Conservation (phyloP, 2,797 vertebrate genomes). For the Apogon talboti region DNA sequence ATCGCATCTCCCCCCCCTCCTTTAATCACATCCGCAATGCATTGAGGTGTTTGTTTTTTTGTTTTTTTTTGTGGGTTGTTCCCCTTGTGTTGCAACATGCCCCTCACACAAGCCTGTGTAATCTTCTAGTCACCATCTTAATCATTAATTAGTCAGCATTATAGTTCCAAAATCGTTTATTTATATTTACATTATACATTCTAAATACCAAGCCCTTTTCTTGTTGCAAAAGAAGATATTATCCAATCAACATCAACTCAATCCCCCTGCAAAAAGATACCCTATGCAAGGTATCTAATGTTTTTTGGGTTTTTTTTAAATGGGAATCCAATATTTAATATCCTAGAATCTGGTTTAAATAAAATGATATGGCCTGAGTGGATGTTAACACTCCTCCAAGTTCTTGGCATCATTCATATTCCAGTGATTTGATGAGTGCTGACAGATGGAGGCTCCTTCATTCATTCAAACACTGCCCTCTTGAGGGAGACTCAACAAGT, state of each 20-base stretch:
- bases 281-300: constrained; percentile 8
- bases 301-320: constrained; percentile 12
- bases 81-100: neutral
- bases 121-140: constrained; percentile 10
- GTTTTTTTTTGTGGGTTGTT: constrained; percentile 10
- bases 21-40: constrained; percentile 35
- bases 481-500: constrained; percentile 76
- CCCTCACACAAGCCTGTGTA: constrained; percentile 5
- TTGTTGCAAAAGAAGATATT: no score
- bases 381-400: constrained; percentile 2
- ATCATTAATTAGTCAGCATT: constrained; percentile 16
- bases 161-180: no score
- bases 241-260: neutral
- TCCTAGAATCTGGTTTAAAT: constrained; percentile 55
- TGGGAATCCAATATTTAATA: constrained; percentile 1
- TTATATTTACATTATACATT: no score
- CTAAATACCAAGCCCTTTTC: no score
- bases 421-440: constrained; percentile 58
- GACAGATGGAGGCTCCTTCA: constrained; percentile 68
- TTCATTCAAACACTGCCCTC: constrained; percentile 85
- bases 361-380: constrained; percentile 25
- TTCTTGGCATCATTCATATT: constrained; percentile 50
- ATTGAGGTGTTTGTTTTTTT: neutral
- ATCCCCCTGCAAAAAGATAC: neutral
- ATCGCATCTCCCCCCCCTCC: constrained; percentile 16